Conservation (phyloP, 35 echinoderm and acorn worm species). For the Hemicentrotus pulcherrimus region DNA sequence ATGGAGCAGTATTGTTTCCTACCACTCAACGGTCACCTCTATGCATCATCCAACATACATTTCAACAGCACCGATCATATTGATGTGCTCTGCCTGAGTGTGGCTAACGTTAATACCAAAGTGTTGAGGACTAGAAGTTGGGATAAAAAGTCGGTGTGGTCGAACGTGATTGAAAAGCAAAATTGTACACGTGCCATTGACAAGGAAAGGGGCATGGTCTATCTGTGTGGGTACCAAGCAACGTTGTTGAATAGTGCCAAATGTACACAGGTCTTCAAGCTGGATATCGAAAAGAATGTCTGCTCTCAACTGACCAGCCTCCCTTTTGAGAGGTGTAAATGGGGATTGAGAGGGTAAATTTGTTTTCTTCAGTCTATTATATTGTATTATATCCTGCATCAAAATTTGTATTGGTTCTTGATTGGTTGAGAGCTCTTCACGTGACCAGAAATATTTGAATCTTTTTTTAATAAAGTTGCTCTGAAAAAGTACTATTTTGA, state of each 20-base stretch:
- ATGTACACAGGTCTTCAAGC: conserved; percentile 15
- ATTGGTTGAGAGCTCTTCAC: no score
- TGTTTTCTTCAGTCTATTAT: neutral
- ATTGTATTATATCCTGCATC: no score
- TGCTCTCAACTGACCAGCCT: neutral
- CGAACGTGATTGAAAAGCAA: conserved; percentile 17
- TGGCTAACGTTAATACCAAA: conserved; percentile 12
- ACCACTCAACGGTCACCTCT: neutral
- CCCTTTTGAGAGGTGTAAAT: conserved; percentile 15
- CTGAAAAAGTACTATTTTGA: no score
- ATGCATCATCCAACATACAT: neutral
- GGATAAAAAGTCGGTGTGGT: conserved; percentile 2
- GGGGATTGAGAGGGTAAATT: no score
- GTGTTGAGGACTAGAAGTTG: neutral
- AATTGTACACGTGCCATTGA: neutral
- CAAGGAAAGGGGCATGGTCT: neutral
- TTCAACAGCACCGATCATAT: neutral
- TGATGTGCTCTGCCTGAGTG: neutral
- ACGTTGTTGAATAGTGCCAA: neutral
- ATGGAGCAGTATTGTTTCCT: neutral
- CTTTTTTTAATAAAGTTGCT: no score
- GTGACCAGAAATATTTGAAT: no score
- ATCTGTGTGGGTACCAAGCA: neutral
- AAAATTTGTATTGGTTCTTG: no score
- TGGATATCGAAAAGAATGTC: neutral